These are phyloP conservation scores for Siniperca obscura DNA, from an alignment of 2,797 vertebrate genomes.

Conservation along the genomic window DNA sequence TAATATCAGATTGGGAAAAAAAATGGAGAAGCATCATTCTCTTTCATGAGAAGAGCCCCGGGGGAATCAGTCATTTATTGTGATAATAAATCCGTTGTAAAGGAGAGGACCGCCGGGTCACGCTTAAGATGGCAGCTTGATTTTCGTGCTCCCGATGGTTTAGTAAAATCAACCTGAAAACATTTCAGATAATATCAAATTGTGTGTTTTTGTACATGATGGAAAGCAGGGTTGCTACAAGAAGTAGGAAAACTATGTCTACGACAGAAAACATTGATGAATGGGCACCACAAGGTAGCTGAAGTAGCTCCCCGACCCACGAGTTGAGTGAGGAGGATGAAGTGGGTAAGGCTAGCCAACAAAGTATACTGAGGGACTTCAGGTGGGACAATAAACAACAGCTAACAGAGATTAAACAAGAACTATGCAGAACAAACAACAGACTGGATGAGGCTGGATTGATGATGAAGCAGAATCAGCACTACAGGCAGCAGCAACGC, in stretches of 20 bases:
- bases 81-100: not conserved
- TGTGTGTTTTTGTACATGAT: not conserved
- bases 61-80: not conserved
- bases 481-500: too few relatives aligned
- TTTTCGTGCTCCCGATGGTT: too few relatives aligned
- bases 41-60: not conserved
- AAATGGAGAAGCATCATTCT: not conserved
- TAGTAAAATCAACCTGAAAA: not conserved
- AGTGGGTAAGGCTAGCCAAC: too few relatives aligned
- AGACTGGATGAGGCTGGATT: too few relatives aligned
- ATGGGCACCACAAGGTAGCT: not conserved
- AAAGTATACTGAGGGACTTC: too few relatives aligned
- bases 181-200: not conserved
- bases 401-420: too few relatives aligned
- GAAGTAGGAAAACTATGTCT: not conserved
- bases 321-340: not conserved
- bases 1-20: conserved; percentile 1
- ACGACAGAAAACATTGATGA: not conserved
- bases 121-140: not conserved
- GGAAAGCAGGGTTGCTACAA: not conserved
- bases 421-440: too few relatives aligned
- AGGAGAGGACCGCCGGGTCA: not conserved
- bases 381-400: too few relatives aligned
- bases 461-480: too few relatives aligned
- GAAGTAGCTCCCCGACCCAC: not conserved